Base-by-base conservation (phyloP, 2,888 invertebrate genomes). In the Chirona hameri region DNA sequence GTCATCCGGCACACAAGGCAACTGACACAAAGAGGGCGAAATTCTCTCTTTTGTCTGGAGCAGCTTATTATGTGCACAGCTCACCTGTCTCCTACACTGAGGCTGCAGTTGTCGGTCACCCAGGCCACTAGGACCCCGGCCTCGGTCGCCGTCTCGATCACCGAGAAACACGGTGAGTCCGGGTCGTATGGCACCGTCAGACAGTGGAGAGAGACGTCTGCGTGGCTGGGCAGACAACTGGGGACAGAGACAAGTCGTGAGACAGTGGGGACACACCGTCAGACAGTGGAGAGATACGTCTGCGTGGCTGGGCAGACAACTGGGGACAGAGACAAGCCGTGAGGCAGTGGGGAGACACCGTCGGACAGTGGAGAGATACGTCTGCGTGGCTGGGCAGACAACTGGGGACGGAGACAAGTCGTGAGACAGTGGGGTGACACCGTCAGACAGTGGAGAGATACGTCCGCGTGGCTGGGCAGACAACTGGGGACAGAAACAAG, bases 11-110 rank as follows among this genome's bases (percentile, higher is more conserved):
- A 52, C 52, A 12, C 52, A 52, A 52, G 52, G 39, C 39, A 39
- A 52, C 52, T 18, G 52, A 52, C 7, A 52, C 12, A 52, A 15
- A 52, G 15, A 52, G 52, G 12, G 52, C 2, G 12, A 18, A 12
- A 52, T 52, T 1, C 15, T 52, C 52, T 15, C 12, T 52, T 52
- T 15, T 18, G 52, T 7, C 52, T 18, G 48, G 12, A 48, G 48
- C 12, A 52, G 39, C 7, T 2, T 7, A 39, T 39, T 39, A 2
- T 39, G 39, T 39, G n/a, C n/a, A 39, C 39, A 39, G 39, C 69
- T 85, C 83, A 92, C 93, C 92, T 91, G 89, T 96, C 96, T 65
- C 94, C 95, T 86, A 93, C 91, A 86, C 91, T 91, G 81, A 96
- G 89, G 4, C 92, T 92, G 72, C 93, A 91, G 85, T 93, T 93